Base-by-base conservation (phyloP, 2,888 invertebrate genomes). In the Drosophila nr. perissopoda region DNA sequence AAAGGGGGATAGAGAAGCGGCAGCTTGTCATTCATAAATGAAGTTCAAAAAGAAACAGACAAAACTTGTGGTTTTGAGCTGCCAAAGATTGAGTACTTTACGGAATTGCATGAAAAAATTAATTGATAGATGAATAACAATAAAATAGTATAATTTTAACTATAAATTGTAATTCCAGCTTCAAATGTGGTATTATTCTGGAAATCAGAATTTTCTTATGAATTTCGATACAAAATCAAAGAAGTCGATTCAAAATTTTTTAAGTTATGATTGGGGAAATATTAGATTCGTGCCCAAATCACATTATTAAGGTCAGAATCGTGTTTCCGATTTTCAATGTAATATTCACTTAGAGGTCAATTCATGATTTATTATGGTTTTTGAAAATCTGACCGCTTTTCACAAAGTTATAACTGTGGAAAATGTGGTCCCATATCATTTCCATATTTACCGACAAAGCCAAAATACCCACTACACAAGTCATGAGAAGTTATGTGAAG, bases 21-120 rank as follows among this genome's bases (percentile, higher is more conserved):
- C 54, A 66, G 70, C 76, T 69, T 83, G 76, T 82, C 79, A 83
- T 70, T 83, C 82, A 83, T 74, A 83, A 83, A 79, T 82, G 70
- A 87, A 68, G 66, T 48, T 53, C 68, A 83, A 60, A 69, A 70
- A 70, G 68, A 57, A 52, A 25, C 11, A 27, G n/a, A 27, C 21
- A 11, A 6, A 31, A 11, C 25, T 21, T 31, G 16, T 64, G 36
- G 5, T 18, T 16, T 4, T 3, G 1, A 2, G 34, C 7, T 27
- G 10, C 27, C 10, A 27, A 46, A 27, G 21, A 4, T 25, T 7
- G 2, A 48, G 60, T 58, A 27, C 36, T 18, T 31, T 54, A 18
- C n/a, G 13, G 8, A 21, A 46, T 46, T 46, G 16, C 21, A 13
- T 3, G 7, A 46, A 21, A 4, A n/a, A n/a, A 33, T 13, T 16